Evolutionary conservation across 2,797 vertebrate species (phyloP), one percentile per base, ranked within the genome.

Genomic region (Sphenopsis melanotis): DNA sequence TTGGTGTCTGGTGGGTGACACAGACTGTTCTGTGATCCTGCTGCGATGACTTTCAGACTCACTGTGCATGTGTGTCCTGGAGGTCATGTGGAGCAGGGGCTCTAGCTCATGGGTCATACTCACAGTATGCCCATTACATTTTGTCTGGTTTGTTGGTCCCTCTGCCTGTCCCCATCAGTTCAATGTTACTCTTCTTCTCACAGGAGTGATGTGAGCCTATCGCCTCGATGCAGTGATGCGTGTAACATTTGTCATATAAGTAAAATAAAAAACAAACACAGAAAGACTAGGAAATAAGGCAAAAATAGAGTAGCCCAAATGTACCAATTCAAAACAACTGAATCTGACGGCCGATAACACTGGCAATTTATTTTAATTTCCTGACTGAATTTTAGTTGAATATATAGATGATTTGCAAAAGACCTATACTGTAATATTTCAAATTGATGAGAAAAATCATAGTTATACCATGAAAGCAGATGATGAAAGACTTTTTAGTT

Each of bases 191-290:
- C 42, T 59, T 69, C 39, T 87, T 65, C 39, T 87, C 63, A n/a
- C 13, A 27, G 15, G 21, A 57, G 9, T 65, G 17, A 50, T 32
- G 30, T 5, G 5, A 82, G 24, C 21, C 59, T 90, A 46, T 9
- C 20, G 30, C 22, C 22, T 50, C 0, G 0, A 18, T 26, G 29
- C 13, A 37, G 30, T 75, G 52, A 42, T 34, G 11, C 0, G 0
- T n/a, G 6, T 9, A 39, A 30, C 15, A 17, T 16, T 53, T 6
- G 1, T 37, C 57, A 70, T 34, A 16, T 6, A 42, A 27, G 14
- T 10, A 26, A 57, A 79, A 59, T 50, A 52, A 90, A 57, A 49
- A 8, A 10, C 16, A 42, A 49, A 52, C 13, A 23, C 8, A 49
- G 42, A 66, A 89, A 83, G 14, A 14, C 19, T 59, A n/a, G 30